These are phyloP conservation scores for Erannis defoliaria DNA, from an alignment of 2,888 invertebrate genomes.

Conservation along the genomic window DNA sequence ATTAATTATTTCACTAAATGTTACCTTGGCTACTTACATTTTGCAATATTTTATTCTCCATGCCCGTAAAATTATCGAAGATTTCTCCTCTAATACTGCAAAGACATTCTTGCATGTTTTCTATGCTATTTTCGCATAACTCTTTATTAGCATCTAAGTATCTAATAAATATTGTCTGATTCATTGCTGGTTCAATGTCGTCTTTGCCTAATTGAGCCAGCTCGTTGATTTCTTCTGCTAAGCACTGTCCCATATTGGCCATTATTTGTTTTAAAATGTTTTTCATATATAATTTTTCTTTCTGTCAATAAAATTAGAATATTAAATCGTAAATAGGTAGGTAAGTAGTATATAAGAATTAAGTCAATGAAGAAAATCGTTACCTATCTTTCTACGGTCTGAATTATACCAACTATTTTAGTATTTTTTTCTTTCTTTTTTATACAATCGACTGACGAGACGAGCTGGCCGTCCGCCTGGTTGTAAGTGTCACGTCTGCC, in stretches of 20 bases:
- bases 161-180: slow-evolving; percentile 52
- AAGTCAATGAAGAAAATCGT: too few relatives aligned
- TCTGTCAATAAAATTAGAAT: slow-evolving; percentile 48
- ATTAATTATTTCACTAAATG: not conserved
- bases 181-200: slow-evolving; percentile 32
- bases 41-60: slow-evolving; percentile 52
- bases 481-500: too few relatives aligned
- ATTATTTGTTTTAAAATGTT: slow-evolving; percentile 51
- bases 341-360: too few relatives aligned
- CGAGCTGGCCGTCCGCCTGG: too few relatives aligned
- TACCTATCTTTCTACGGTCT: too few relatives aligned
- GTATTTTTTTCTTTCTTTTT: too few relatives aligned
- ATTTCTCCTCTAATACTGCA: slow-evolving; percentile 50
- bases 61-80: slow-evolving; percentile 50
- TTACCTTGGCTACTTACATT: slow-evolving; percentile 51
- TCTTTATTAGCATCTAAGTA: slow-evolving; percentile 53
- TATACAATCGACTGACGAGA: too few relatives aligned
- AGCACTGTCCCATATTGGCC: slow-evolving; percentile 51
- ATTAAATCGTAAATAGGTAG: not conserved
- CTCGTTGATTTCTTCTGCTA: slow-evolving; percentile 50
- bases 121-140: slow-evolving; percentile 46
- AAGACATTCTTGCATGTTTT: slow-evolving; percentile 55
- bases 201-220: slow-evolving; percentile 41
- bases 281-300: slow-evolving; percentile 52
- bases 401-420: not conserved